These are phyloP conservation scores for Anodontia alba DNA, from an alignment of 2,888 invertebrate species.

Conservation along the genomic window DNA sequence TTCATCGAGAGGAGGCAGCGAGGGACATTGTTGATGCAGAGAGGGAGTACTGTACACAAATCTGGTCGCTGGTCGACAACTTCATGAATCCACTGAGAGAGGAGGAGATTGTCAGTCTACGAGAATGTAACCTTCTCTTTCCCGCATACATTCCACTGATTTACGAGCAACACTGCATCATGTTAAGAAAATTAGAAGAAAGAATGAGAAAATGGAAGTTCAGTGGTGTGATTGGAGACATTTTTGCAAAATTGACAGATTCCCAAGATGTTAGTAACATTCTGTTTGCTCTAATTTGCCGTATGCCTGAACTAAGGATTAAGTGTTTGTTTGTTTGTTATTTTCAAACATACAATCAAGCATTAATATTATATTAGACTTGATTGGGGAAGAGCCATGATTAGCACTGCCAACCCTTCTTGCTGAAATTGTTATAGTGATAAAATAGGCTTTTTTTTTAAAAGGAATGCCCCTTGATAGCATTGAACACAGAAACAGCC, in stretches of 20 bases:
- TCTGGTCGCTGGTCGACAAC: conserved; percentile 85
- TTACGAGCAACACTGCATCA: conserved; percentile 85
- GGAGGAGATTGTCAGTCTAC: conserved; percentile 65
- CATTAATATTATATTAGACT: too few species aligned
- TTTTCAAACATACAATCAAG: background rate
- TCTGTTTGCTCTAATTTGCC: too few species aligned
- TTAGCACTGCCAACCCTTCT: too few species aligned
- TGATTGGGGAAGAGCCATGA: too few species aligned
- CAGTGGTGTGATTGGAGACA: conserved; percentile 84
- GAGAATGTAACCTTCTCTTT: conserved; percentile 83
- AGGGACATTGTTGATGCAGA: conserved; percentile 85
- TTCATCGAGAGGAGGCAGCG: conserved; percentile 72
- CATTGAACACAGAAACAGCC: too few species aligned
- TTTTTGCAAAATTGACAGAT: conserved; percentile 82
- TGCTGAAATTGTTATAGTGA: too few species aligned
- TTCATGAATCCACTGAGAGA: conserved; percentile 84
- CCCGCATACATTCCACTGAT: conserved; percentile 84
- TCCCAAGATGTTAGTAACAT: conserved; percentile 71
- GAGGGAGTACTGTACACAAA: conserved; percentile 85
- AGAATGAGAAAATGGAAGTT: conserved; percentile 83
- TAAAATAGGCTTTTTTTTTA: too few species aligned
- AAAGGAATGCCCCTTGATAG: too few species aligned
- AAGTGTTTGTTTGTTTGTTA: background rate
- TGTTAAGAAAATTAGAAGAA: conserved; percentile 84
- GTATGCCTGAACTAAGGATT: too few species aligned